Evolutionary conservation across 2,113 vertebrate genomes (phyloP).

Genomic region (Cyanistes caeruleus): DNA sequence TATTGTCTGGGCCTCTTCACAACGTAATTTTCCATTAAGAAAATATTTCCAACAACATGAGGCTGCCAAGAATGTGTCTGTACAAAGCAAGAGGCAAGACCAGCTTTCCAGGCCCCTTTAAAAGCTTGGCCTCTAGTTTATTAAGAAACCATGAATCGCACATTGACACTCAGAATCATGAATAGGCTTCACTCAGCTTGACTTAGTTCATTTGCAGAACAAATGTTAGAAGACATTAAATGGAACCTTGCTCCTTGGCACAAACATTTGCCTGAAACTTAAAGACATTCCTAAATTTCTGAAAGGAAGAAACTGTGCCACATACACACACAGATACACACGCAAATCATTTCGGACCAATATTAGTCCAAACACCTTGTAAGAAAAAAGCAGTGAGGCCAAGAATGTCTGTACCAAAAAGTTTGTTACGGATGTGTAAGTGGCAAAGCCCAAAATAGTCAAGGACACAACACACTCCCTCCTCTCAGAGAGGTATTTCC

Average conservation of each 20-base stretch:
- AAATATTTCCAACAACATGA: background rate
- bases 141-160: background rate
- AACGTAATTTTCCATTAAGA: background rate
- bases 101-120: background rate
- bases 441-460: background rate
- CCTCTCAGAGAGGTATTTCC: background rate
- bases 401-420: background rate
- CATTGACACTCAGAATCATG: background rate
- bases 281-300: background rate
- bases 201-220: background rate
- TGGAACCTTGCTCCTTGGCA: background rate
- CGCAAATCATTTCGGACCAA: background rate
- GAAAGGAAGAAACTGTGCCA: background rate
- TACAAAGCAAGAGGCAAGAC: background rate
- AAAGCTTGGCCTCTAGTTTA: background rate
- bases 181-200: background rate
- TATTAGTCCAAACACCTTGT: background rate
- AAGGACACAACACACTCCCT: background rate
- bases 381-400: background rate
- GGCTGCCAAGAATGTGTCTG: background rate
- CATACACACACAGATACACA: background rate
- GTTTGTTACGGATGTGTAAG: background rate
- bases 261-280: background rate
- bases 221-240: background rate
- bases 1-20: background rate